Evolutionary conservation across 2,888 invertebrate species (phyloP).

Genomic region (Nebria brevicollis): DNA sequence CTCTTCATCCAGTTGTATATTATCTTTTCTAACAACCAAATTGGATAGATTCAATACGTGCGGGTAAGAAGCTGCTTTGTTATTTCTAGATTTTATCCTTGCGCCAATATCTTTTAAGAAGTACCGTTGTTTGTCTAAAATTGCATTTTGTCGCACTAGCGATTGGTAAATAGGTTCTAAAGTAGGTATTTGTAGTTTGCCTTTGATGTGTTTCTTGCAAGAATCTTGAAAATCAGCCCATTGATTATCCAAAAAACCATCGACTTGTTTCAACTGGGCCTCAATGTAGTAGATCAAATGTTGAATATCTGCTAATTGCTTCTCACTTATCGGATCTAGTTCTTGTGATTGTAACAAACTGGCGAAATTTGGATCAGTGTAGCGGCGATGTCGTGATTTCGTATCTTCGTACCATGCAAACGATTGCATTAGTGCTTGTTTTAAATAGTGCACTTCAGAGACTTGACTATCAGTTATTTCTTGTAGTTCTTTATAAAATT

Average conservation of each 20-base stretch:
- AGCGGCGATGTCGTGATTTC: slow-evolving; percentile 63
- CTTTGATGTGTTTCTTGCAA: slow-evolving; percentile 63
- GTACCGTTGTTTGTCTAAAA: slow-evolving; percentile 67
- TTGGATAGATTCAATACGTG: slow-evolving; percentile 55
- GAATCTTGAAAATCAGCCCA: slow-evolving; percentile 76
- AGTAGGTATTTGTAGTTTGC: slow-evolving; percentile 72
- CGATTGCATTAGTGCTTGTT: slow-evolving; percentile 66
- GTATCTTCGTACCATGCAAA: slow-evolving; percentile 70
- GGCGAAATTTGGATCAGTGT: slow-evolving; percentile 57
- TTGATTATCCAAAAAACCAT: slow-evolving; percentile 77
- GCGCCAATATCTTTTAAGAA: slow-evolving; percentile 59
- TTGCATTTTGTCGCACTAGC: slow-evolving; percentile 78
- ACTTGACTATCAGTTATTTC: slow-evolving; percentile 70
- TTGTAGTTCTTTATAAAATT: slow-evolving; percentile 71
- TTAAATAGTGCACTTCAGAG: slow-evolving; percentile 69
- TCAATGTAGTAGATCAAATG: slow-evolving; percentile 78
- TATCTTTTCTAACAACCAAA: slow-evolving; percentile 31
- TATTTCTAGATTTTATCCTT: slow-evolving; percentile 59
- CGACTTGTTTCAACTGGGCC: slow-evolving; percentile 77
- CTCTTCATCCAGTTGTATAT: slow-evolving; percentile 54
- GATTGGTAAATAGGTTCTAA: slow-evolving; percentile 84
- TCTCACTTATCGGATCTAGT: slow-evolving; percentile 74
- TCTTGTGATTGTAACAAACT: slow-evolving; percentile 60
- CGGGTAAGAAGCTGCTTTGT: slow-evolving; percentile 62
- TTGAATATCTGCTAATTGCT: slow-evolving; percentile 75